Base-by-base conservation (phyloP, 2,797 vertebrate species). In the Yasuhikotakia modesta region DNA sequence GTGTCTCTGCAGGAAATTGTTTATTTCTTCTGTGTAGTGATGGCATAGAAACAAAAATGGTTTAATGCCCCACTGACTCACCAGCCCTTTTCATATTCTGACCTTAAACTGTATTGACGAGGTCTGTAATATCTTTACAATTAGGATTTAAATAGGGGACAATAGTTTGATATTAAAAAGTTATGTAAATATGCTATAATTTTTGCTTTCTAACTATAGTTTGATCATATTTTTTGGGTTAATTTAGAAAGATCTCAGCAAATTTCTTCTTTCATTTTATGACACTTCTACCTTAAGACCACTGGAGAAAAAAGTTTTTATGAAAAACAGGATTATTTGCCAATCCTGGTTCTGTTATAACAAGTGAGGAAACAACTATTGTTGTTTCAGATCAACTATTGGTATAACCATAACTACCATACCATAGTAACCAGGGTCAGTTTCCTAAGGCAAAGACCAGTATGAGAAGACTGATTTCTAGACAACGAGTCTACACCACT, bases 1-100 rank as follows among this genome's bases (percentile, higher is more conserved):
- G 81, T 64, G 75, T 81, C 81, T 87, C 84, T 68, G 69, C 81
- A 57, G 52, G 39, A 57, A 58, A 85, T 84, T 91, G 85, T 91
- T 90, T 89, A 85, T 72, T 78, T 79, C 76, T 53, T 1, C 13
- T 16, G 39, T 61, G 57, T 55, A 19, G 22, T 22, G 66, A 45
- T 48, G 70, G 39, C 69, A 57, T 48, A 43, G 66, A 30, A 57
- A 78, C 70, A 50, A 27, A 14, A 27, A 30, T 60, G 67, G 50
- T 45, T 13, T 45, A 69, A 81, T 21, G 16, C 17, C 57, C 43
- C 68, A 17, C 48, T 91, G 90, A 91, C 83, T 91, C 92, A 91
- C 74, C 24, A 53, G 50, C 32, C 39, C 19, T 16, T 27, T 24
- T 30, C 6, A 53, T 30, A 53, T n/a, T 13, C 48, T 74, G 53